Evolutionary conservation across 2,797 vertebrate species (phyloP).

Genomic region (Typhlichthys eigenmanni): DNA sequence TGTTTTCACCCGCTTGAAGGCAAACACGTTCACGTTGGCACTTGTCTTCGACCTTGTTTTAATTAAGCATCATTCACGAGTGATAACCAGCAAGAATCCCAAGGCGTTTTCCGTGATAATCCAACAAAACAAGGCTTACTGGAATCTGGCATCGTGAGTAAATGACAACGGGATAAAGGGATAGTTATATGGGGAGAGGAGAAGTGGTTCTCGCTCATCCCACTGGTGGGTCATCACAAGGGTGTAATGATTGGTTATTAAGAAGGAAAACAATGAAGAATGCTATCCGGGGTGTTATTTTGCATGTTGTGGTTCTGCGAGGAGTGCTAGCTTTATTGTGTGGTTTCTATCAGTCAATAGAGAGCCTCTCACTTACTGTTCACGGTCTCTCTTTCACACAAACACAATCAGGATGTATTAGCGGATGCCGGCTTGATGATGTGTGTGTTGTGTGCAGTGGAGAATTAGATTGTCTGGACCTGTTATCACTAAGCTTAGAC

Average conservation of each 20-base stretch:
- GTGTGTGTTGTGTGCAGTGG: too few relatives aligned
- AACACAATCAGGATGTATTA: too few relatives aligned
- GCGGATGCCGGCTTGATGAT: too few relatives aligned
- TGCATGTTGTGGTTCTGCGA: slow-evolving; percentile 6
- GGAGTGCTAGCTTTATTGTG: not conserved
- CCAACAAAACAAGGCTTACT: slow-evolving; percentile 61
- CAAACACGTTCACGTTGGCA: slow-evolving; percentile 48
- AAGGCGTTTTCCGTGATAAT: slow-evolving; percentile 59
- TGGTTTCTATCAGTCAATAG: slow-evolving; percentile 11
- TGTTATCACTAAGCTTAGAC: too few relatives aligned
- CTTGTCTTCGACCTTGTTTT: slow-evolving; percentile 32
- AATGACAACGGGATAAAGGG: slow-evolving; percentile 69
- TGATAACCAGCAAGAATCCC: slow-evolving; percentile 52
- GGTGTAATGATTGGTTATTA: slow-evolving; percentile 19
- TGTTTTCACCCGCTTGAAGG: slow-evolving; percentile 24
- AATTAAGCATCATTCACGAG: slow-evolving; percentile 64
- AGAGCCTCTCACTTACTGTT: slow-evolving; percentile 10
- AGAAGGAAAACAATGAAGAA: slow-evolving; percentile 32
- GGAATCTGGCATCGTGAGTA: slow-evolving; percentile 65
- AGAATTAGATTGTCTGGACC: too few relatives aligned
- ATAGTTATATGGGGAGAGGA: slow-evolving; percentile 25
- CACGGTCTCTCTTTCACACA: not conserved
- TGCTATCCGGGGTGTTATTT: slow-evolving; percentile 12
- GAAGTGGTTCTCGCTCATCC: slow-evolving; percentile 24
- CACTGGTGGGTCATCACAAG: slow-evolving; percentile 28